A percentile compares a stretch with the other conserved stretches of the same genome.
phyloP scores from a whole-genome alignment of 2,797 vertebrate genomes.

The Urosaurus nigricauda region DNA sequence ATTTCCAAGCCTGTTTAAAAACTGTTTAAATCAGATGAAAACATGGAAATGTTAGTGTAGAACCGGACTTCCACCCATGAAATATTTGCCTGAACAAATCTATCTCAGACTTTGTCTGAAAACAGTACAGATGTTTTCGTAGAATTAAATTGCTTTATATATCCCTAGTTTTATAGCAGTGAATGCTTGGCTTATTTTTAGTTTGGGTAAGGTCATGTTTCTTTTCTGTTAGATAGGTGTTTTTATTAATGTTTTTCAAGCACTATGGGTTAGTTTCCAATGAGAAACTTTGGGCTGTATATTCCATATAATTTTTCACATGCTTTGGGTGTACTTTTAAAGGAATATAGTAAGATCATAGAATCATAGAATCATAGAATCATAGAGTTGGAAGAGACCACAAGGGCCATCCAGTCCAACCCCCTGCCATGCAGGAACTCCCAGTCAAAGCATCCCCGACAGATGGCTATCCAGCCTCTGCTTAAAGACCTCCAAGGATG shows the following conservation, averaged over 20 bases:
- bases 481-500: too few relatives aligned
- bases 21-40: conserved; percentile 64
- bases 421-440: too few relatives aligned
- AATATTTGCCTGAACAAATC: conserved; percentile 64
- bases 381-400: too few relatives aligned
- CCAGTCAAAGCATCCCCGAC: too few relatives aligned
- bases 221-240: conserved; percentile 12
- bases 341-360: too few relatives aligned
- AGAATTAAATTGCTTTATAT: conserved; percentile 39
- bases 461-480: too few relatives aligned
- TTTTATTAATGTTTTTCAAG: conserved; percentile 32
- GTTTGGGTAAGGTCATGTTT: background rate
- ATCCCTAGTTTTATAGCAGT: conserved; percentile 37
- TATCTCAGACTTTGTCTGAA: conserved; percentile 55
- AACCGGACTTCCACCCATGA: conserved; percentile 53
- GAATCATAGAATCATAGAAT: too few relatives aligned
- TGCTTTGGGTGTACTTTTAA: conserved; percentile 30
- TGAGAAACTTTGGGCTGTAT: background rate
- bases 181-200: background rate
- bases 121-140: conserved; percentile 53
- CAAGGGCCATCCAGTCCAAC: too few relatives aligned
- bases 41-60: conserved; percentile 63
- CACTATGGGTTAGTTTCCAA: conserved; percentile 16
- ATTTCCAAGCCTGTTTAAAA: conserved; percentile 56
- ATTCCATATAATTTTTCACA: conserved; percentile 34